phyloP scores from a whole-genome alignment of 2,888 invertebrate genomes.

The Griposia aprilina region DNA sequence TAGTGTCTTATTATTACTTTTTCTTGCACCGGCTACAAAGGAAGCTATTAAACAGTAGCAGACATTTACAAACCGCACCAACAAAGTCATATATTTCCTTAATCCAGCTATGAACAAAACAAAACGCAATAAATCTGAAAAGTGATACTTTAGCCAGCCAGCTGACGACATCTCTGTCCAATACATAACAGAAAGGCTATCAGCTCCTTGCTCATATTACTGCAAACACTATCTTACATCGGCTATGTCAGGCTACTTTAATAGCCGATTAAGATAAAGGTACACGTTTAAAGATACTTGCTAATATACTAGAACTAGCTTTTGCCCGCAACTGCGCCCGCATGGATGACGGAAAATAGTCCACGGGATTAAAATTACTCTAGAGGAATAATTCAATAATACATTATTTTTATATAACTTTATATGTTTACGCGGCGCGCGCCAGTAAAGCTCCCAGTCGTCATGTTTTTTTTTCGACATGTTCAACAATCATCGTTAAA shows the following conservation, averaged over 20 bases:
- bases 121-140: constrained; percentile 14
- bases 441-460: too few species aligned
- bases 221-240: constrained; percentile 41
- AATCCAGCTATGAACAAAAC: constrained; percentile 17
- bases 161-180: constrained; percentile 11
- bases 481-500: too few species aligned
- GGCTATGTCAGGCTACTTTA: constrained; percentile 36
- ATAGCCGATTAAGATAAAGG: constrained; percentile 50
- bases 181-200: constrained; percentile 43
- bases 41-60: not conserved
- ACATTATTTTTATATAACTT: too few species aligned
- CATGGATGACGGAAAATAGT: too few species aligned
- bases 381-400: too few species aligned
- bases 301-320: constrained; percentile 9
- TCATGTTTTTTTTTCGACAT: too few species aligned
- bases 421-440: too few species aligned
- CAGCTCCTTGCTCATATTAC: constrained; percentile 47
- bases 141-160: constrained; percentile 17
- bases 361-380: too few species aligned
- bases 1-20: not conserved
- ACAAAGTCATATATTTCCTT: not conserved
- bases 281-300: constrained; percentile 27
- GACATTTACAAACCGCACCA: not conserved
- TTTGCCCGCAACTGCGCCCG: too few species aligned
- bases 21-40: not conserved